Percentiles rank a stretch among this genome's conserved stretches.
phyloP scores from a whole-genome alignment of 2,888 invertebrate genomes.

The Drosophila falleni region DNA sequence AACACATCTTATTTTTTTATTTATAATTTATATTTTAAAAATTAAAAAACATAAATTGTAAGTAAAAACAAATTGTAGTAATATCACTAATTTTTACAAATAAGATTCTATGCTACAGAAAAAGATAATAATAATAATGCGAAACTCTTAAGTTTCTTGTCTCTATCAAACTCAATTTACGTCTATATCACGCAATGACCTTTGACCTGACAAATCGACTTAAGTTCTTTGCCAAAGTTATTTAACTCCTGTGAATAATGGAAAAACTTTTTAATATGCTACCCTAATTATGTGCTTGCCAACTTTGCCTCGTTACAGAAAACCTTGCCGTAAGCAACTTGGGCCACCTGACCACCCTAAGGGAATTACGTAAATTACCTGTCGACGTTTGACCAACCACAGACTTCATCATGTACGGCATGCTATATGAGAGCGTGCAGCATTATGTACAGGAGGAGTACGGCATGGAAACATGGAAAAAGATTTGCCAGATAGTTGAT shows the following conservation, averaged over 20 bases:
- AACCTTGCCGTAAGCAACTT: constrained; percentile 52
- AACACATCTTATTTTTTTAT: too few species aligned
- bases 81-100: too few species aligned
- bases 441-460: constrained; percentile 93
- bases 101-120: too few species aligned
- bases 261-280: constrained; percentile 59
- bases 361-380: constrained; percentile 18
- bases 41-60: too few species aligned
- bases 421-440: constrained; percentile 93
- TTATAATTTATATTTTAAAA: too few species aligned
- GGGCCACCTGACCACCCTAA: constrained; percentile 15
- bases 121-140: too few species aligned
- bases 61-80: too few species aligned
- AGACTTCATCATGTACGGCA: constrained; percentile 90
- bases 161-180: not conserved
- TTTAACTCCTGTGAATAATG: constrained; percentile 53
- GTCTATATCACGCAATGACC: constrained; percentile 13
- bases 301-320: constrained; percentile 67
- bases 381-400: constrained; percentile 16
- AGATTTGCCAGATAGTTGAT: constrained; percentile 90
- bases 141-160: not conserved
- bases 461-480: constrained; percentile 92
- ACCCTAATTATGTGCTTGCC: constrained; percentile 51
- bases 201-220: constrained; percentile 41
- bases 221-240: constrained; percentile 28